A percentile compares a stretch with the other conserved stretches of the same genome.
Conservation (phyloP, 2,888 invertebrate species). For the Notodonta ziczac region DNA sequence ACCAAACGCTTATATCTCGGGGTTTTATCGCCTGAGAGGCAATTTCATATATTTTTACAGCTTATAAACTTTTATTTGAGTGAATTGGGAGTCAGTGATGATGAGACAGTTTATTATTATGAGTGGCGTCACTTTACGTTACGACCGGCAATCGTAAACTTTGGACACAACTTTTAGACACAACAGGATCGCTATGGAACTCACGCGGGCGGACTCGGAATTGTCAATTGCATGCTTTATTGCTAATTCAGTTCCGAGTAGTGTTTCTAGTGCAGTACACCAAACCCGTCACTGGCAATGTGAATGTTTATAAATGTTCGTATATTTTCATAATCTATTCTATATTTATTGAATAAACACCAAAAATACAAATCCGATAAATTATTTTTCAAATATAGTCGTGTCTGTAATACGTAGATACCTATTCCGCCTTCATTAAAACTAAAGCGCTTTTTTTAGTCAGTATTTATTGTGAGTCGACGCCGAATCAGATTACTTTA, state of each 20-base stretch:
- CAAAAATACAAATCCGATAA: too few relatives aligned
- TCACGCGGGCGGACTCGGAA: slow-evolving; percentile 14
- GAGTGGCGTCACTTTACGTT: slow-evolving; percentile 34
- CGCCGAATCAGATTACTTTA: slow-evolving; percentile 10
- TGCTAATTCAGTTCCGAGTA: background rate
- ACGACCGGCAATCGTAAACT: slow-evolving; percentile 35
- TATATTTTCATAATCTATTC: too few relatives aligned
- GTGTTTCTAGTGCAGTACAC: too few relatives aligned
- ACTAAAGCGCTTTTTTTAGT: background rate
- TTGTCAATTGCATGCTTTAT: background rate
- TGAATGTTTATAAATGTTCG: too few relatives aligned
- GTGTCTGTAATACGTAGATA: too few relatives aligned
- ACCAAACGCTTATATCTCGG: slow-evolving; percentile 5
- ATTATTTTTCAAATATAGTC: too few relatives aligned
- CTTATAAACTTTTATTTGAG: slow-evolving; percentile 63
- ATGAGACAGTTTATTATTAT: slow-evolving; percentile 56
- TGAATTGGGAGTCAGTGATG: slow-evolving; percentile 49
- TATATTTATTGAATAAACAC: too few relatives aligned
- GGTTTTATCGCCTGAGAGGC: slow-evolving; percentile 20
- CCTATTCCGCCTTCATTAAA: background rate
- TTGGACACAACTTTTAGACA: slow-evolving; percentile 19
- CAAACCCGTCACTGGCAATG: too few relatives aligned
- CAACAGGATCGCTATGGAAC: slow-evolving; percentile 1
- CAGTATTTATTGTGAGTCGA: slow-evolving; percentile 4
- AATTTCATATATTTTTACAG: slow-evolving; percentile 51